Percentiles rank a stretch among this genome's conserved stretches.
Conservation (phyloP, 2,797 vertebrate genomes). For the Catamblyrhynchus diadema region DNA sequence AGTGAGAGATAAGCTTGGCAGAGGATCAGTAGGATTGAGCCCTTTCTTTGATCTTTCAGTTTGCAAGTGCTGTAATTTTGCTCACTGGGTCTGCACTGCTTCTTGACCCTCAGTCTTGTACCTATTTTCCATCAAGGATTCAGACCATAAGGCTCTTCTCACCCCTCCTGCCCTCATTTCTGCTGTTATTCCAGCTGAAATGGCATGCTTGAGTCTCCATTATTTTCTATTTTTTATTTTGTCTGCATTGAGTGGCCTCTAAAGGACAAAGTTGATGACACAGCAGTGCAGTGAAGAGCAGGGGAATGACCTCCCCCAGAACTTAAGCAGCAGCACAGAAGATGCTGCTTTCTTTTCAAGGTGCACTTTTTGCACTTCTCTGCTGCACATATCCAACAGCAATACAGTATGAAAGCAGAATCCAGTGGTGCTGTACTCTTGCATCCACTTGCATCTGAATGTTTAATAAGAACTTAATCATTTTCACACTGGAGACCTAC, state of each 20-base stretch:
- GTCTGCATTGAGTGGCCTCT: background rate
- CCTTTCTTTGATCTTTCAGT: background rate
- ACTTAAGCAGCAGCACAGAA: background rate
- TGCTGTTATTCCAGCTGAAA: background rate
- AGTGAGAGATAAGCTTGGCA: background rate
- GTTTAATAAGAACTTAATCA: background rate
- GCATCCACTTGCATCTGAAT: background rate
- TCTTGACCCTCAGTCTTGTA: background rate
- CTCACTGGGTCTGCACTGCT: fast-evolving
- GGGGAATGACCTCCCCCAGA: background rate
- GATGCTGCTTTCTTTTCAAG: background rate
- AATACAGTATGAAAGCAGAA: background rate
- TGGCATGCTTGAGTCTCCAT: background rate
- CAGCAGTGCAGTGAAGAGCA: background rate
- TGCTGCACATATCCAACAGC: background rate
- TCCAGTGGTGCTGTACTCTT: background rate
- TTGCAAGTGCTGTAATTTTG: background rate
- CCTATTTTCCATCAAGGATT: background rate
- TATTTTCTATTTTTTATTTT: background rate
- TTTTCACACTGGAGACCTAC: background rate
- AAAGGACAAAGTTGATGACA: background rate
- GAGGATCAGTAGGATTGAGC: background rate
- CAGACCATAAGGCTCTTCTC: background rate
- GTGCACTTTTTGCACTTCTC: background rate
- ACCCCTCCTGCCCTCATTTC: background rate